Evolutionary conservation across 2,888 invertebrate genomes (phyloP), one percentile per base, ranked within the genome.

Genomic region (Troides helena): DNA sequence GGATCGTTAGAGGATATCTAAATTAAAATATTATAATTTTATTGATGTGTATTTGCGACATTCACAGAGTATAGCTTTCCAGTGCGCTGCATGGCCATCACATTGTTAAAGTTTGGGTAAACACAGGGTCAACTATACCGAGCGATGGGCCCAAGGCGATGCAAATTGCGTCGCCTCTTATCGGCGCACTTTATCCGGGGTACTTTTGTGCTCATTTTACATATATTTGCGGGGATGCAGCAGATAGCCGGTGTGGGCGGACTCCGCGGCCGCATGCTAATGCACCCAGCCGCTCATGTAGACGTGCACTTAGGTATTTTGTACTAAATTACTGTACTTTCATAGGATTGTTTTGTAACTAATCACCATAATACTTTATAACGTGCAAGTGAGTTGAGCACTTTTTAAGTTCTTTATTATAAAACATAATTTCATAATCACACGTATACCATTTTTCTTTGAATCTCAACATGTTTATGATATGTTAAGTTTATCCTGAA

Each of bases 161-260:
- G 90, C 86, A 90, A 90, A 90, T 91, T 89, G 86, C 88, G 86
- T 88, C 86, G 84, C 84, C 85, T 84, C 84, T 88, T 91, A 92
- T 90, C 88, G 85, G 76, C 85, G 85, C 85, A 89, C 87, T 89
- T 91, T 87, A 90, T 89, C 89, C 89, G 84, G 87, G 85, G 82
- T 87, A 87, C 88, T 87, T 89, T 88, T 87, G 88, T 85, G 88
- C 86, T 89, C 90, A 90, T 89, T 90, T 90, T 89, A 88, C 86
- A 89, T 88, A 89, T 84, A 88, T 88, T 88, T 87, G 85, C 83
- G 82, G 83, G 86, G 86, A 85, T 84, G 85, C 78, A 77, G 82
- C 82, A 79, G 87, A 88, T 87, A 85, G 86, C 79, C 79, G 74
- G 81, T 78, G 89, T 89, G 88, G 91, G 90, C 87, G 90, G 84